Percentiles rank a stretch among this genome's conserved stretches.
Evolutionary conservation across 92 coral and sea anemone genomes (phyloP).

Genomic region (Siderastrea siderea): DNA sequence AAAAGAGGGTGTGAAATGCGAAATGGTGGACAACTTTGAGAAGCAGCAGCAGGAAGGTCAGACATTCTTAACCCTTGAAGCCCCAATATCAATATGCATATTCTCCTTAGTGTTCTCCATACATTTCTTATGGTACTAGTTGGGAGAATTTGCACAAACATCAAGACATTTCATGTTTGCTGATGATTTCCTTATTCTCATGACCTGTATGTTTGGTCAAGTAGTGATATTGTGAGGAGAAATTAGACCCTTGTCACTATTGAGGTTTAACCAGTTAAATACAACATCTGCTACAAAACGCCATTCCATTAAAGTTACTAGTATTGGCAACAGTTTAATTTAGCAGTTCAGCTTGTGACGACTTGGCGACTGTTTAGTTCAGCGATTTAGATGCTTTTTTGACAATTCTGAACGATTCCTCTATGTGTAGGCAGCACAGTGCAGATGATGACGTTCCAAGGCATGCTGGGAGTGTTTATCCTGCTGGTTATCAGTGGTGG

Average conservation of each 20-base stretch:
- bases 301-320: no score
- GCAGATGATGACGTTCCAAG: slow-evolving; percentile 67
- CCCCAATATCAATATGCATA: no score
- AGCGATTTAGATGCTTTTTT: neutral
- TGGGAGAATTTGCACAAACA: no score
- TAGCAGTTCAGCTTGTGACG: no score
- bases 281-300: no score
- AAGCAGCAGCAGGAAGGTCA: slow-evolving; percentile 15
- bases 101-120: no score
- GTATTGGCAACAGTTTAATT: no score
- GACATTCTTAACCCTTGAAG: neutral
- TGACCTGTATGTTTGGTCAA: no score
- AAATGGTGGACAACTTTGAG: slow-evolving; percentile 61
- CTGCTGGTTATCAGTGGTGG: slow-evolving; percentile 68
- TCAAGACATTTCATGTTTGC: no score
- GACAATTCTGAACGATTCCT: neutral
- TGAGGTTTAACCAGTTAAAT: neutral
- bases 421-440: slow-evolving; percentile 19
- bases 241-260: neutral
- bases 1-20: slow-evolving; percentile 49
- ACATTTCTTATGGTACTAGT: no score
- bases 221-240: no score
- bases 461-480: slow-evolving; percentile 85
- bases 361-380: neutral
- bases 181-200: no score